phyloP scores from a whole-genome alignment of 2,888 invertebrate genomes.

The Sinohyriopsis cumingii region DNA sequence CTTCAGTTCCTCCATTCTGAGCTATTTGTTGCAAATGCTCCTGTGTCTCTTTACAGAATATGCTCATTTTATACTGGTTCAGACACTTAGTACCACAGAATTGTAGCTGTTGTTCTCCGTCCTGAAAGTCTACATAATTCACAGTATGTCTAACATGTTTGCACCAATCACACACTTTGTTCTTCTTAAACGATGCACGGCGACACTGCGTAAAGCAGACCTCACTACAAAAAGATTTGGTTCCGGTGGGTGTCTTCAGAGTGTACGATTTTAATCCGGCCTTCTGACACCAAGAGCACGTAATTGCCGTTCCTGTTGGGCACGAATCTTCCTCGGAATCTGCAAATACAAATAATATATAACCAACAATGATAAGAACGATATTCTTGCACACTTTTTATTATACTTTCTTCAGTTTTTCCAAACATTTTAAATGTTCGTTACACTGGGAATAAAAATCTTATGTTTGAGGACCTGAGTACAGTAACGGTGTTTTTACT shows the following conservation, averaged over 20 bases:
- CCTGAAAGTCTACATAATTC: conserved; percentile 92
- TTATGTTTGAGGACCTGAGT: too few species aligned
- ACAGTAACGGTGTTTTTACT: too few species aligned
- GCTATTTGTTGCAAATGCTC: conserved; percentile 85
- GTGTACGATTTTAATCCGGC: conserved; percentile 68
- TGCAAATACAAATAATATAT: too few species aligned
- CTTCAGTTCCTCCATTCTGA: conserved; percentile 18
- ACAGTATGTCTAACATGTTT: conserved; percentile 91
- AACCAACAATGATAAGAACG: too few species aligned
- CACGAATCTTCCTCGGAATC: too few species aligned
- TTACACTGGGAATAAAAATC: too few species aligned
- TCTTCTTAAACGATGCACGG: conserved; percentile 90
- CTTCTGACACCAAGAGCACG: conserved; percentile 72
- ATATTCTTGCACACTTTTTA: too few species aligned
- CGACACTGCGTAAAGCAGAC: conserved; percentile 92
- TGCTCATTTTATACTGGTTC: conserved; percentile 97
- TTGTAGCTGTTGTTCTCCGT: conserved; percentile 91
- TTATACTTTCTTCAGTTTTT: too few species aligned
- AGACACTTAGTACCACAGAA: conserved; percentile 92
- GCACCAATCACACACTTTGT: conserved; percentile 94
- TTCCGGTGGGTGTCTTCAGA: conserved; percentile 63
- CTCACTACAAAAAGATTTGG: conserved; percentile 84
- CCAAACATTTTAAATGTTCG: too few species aligned
- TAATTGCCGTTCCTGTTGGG: conserved; percentile 22
- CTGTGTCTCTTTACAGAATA: conserved; percentile 93